Base-by-base conservation (phyloP, 2,113 vertebrate genomes). In the Anarrhichthys ocellatus region DNA sequence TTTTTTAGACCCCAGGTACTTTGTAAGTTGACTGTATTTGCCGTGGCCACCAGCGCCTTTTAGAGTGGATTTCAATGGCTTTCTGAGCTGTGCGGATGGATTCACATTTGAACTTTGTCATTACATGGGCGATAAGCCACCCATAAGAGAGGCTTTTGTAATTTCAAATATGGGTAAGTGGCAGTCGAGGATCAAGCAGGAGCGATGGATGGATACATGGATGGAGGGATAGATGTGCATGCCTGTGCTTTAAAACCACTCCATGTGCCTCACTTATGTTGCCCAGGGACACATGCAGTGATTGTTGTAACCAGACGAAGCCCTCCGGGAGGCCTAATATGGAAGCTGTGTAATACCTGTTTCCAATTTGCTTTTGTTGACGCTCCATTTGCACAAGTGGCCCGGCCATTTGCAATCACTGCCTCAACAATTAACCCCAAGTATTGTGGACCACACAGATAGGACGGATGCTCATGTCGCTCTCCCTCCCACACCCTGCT, bases 101-200 rank as follows among this genome's bases (percentile, higher is more conserved):
- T 89, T 93, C 91, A 93, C 92, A 91, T 94, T 92, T 93, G 91
- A 93, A 92, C 93, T 92, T 90, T 92, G 91, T 92, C 88, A 93
- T 94, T 84, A 91, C 85, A 89, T 83, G 80, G 86, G 89, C 87
- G 83, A 89, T 93, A 93, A 94, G 91, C 86, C 87, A 82, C 71
- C 77, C 78, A 87, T 72, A 84, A 87, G 88, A 93, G 91, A 84
- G 82, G 87, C 89, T 93, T 88, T 91, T 92, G 88, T 91, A 91
- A 88, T 94, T 93, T 92, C 75, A 91, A 93, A 94, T 91, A 90
- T 81, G 88, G 92, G 84, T 90, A 90, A 94, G 92, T 93, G 87
- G 93, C 82, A 78, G 90, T 84, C 52, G 80, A 91, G 90, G 84
- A 89, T 90, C 88, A 91, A 86, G 86, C 86, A 85, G 78, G 46